These are phyloP conservation scores for Scleropages formosus DNA, from an alignment of 2,797 vertebrate species.

Conservation along the genomic window DNA sequence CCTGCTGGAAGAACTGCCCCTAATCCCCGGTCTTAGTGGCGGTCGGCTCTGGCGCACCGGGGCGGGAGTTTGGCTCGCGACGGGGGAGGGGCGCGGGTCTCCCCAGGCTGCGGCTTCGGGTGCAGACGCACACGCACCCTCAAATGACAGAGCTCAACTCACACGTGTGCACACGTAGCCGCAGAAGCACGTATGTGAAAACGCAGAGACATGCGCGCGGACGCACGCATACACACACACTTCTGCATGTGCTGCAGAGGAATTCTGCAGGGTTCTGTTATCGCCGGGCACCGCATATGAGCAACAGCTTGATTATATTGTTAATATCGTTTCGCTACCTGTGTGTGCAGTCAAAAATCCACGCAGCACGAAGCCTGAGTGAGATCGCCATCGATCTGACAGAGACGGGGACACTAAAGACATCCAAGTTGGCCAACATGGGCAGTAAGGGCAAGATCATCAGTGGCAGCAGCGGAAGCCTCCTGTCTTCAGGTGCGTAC, in stretches of 20 bases:
- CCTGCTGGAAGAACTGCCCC: background rate
- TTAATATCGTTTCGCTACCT: constrained; percentile 33
- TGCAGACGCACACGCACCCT: background rate
- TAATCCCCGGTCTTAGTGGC: background rate
- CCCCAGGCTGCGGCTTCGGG: background rate
- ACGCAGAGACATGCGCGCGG: background rate
- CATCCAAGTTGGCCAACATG: constrained; percentile 74
- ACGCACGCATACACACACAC: background rate
- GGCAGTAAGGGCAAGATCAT: constrained; percentile 89
- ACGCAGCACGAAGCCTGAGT: constrained; percentile 83
- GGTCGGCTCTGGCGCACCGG: background rate
- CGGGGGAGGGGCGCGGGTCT: background rate
- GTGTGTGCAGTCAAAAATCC: constrained; percentile 81
- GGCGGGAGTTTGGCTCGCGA: background rate
- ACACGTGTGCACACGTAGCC: background rate
- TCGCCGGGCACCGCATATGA: too few species aligned
- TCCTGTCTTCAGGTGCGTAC: constrained; percentile 87
- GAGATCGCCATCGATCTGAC: constrained; percentile 92
- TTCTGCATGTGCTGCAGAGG: too few species aligned
- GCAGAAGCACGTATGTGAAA: too few species aligned
- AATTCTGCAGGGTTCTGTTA: too few species aligned
- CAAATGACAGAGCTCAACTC: background rate
- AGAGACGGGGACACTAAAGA: constrained; percentile 79
- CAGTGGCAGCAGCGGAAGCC: constrained; percentile 92
- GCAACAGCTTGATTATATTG: too few species aligned